A percentile compares a stretch with the other conserved stretches of the same genome.
Conservation (phyloP, 2,888 invertebrate species). For the Polylopha cassiicola region DNA sequence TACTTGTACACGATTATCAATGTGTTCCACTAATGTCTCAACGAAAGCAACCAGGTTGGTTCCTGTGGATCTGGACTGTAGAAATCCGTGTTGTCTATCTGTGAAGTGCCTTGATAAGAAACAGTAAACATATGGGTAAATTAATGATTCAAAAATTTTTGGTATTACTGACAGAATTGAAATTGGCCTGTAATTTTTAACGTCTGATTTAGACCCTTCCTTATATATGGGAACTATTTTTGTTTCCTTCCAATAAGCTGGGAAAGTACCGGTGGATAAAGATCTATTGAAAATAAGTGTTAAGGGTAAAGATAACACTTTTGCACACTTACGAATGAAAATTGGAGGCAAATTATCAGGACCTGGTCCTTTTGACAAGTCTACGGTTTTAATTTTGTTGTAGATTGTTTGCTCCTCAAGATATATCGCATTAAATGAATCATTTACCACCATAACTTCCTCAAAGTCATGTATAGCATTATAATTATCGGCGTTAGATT, state of each 20-base stretch:
- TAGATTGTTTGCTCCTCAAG: no score
- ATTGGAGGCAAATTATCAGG: conserved; percentile 16
- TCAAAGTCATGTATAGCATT: not conserved
- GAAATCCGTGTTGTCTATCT: not conserved
- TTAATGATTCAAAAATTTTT: conserved; percentile 1
- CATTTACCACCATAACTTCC: not conserved
- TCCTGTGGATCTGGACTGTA: not conserved
- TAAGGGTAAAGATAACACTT: conserved; percentile 4
- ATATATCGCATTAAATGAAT: not conserved
- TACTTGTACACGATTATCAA: not conserved
- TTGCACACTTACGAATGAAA: conserved; percentile 5
- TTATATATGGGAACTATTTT: conserved; percentile 17
- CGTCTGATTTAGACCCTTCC: conserved; percentile 9
- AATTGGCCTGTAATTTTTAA: conserved; percentile 16
- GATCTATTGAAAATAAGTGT: conserved; percentile 9
- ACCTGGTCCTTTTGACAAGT: conserved; percentile 10
- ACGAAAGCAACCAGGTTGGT: not conserved
- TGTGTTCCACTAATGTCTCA: not conserved
- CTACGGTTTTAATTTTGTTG: conserved; percentile 5
- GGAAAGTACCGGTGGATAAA: conserved; percentile 11
- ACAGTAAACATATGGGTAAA: not conserved
- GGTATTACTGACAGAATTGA: conserved; percentile 4
- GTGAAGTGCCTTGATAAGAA: not conserved
- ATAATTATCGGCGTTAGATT: not conserved
- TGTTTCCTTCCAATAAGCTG: conserved; percentile 14